Evolutionary conservation across 2,113 vertebrate species (phyloP).

Genomic region (Ptychochromis oligacanthus): DNA sequence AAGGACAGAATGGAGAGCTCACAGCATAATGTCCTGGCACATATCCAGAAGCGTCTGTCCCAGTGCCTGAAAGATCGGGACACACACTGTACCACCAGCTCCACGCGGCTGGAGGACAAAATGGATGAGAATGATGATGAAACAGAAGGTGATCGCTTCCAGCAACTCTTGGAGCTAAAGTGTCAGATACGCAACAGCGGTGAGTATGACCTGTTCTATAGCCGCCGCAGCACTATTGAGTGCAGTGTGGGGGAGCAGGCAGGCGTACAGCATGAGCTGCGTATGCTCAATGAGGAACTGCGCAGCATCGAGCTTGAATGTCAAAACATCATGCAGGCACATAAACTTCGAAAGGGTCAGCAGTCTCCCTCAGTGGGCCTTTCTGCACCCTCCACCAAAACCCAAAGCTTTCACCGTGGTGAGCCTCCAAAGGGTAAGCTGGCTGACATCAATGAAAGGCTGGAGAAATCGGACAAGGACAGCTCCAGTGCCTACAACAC

Average conservation of each 20-base stretch:
- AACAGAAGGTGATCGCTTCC: constrained; percentile 88
- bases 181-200: constrained; percentile 93
- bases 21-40: constrained; percentile 84
- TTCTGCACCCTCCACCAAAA: constrained; percentile 71
- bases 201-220: constrained; percentile 94
- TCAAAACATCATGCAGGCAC: constrained; percentile 97
- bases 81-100: constrained; percentile 62
- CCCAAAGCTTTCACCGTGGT: constrained; percentile 80
- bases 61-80: constrained; percentile 81
- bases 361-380: constrained; percentile 77
- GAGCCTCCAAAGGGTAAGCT: constrained; percentile 82
- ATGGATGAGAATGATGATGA: constrained; percentile 79
- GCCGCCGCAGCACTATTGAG: constrained; percentile 89
- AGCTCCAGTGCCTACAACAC: constrained; percentile 98
- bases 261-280: constrained; percentile 90
- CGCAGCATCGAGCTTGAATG: constrained; percentile 95
- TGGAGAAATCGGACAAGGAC: constrained; percentile 96
- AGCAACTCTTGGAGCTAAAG: constrained; percentile 93
- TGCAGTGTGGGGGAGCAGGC: constrained; percentile 85
- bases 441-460: constrained; percentile 87
- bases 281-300: constrained; percentile 94
- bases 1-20: constrained; percentile 87
- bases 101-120: constrained; percentile 76
- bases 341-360: constrained; percentile 85
- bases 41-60: constrained; percentile 81